Evolutionary conservation across 2,113 vertebrate genomes (phyloP), one percentile per base, ranked within the genome.

Genomic region (Hyperopisus bebe): DNA sequence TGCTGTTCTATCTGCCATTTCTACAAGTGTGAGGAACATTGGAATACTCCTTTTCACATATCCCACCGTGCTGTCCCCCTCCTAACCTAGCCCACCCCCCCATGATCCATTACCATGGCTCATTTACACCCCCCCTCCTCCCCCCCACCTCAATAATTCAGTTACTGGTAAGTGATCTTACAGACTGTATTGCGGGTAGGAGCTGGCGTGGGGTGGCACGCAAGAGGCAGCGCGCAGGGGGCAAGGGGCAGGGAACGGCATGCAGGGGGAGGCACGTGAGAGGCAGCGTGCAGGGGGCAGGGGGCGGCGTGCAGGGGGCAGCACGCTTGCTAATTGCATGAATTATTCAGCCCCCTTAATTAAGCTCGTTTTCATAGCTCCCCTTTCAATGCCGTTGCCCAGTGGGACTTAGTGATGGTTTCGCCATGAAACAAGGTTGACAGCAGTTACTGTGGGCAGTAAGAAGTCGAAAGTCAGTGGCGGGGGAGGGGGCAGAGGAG

Each of bases 131-230:
- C 77, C 5, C 50, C 51, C 17, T n/a, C 74, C 27, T 2, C 70
- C n/a, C 39, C 35, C 77, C 15, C 39, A 83, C 35, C 17, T 42
- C 47, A 91, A 92, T 92, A 90, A 92, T 91, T 92, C 11, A 92
- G 47, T 44, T 9, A 50, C 27, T 17, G 86, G 91, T 91, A 90
- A 91, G 90, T 85, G 55, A 92, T 90, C 58, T 35, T 84, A 50
- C 19, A 84, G 35, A 51, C 90, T 89, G 51, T 83, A 88, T 87
- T 70, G 55, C 31, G 42, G 70, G 55, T 7, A 86, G 39, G 86
- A 17, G 51, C 4, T 0, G 6, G 55, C 21, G 0, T 2, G 24
- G 10, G 48, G 48, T 9, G 8, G 13, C 74, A 2, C 9, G 35
- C 11, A 2, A 10, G 48, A 50, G 50, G 50, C 51, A 1, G 50